Conservation (phyloP, 92 coral and sea anemone genomes). For the Desmophyllum pertusum region DNA sequence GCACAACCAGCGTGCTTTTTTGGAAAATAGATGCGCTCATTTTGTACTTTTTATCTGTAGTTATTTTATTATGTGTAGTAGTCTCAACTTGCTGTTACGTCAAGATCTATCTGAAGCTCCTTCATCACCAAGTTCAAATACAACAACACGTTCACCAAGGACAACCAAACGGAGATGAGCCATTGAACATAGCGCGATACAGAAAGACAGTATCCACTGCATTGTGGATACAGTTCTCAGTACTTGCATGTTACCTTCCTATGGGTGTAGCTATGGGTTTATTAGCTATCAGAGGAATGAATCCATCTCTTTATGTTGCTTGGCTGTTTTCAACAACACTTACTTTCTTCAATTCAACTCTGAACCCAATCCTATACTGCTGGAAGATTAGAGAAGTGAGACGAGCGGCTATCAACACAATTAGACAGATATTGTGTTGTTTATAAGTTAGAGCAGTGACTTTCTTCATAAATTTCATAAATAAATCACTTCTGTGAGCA, state of each 20-base stretch:
- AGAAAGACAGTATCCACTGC: conserved; percentile 14
- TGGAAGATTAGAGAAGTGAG: conserved; percentile 16
- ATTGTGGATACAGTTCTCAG: conserved; percentile 15
- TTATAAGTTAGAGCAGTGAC: background rate
- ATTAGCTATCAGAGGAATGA: background rate
- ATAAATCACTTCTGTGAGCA: no score
- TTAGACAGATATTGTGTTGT: background rate
- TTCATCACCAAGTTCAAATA: conserved; percentile 11
- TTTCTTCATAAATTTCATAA: no score
- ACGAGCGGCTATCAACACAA: background rate
- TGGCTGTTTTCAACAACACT: background rate
- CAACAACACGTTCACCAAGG: conserved; percentile 4
- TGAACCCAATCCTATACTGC: conserved; percentile 19
- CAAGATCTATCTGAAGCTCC: background rate
- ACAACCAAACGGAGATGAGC: background rate
- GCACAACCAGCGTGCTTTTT: no score
- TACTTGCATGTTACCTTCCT: background rate
- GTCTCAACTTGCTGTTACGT: background rate
- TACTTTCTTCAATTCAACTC: background rate
- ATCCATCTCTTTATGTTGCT: background rate
- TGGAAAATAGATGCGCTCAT: no score
- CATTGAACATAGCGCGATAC: conserved; percentile 19
- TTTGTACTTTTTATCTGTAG: no score
- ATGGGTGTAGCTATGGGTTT: background rate
- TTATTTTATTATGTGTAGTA: background rate